Evolutionary conservation across 2,888 invertebrate species (phyloP), one percentile per base, ranked within the genome.

Genomic region (Cheilosia pagana): DNA sequence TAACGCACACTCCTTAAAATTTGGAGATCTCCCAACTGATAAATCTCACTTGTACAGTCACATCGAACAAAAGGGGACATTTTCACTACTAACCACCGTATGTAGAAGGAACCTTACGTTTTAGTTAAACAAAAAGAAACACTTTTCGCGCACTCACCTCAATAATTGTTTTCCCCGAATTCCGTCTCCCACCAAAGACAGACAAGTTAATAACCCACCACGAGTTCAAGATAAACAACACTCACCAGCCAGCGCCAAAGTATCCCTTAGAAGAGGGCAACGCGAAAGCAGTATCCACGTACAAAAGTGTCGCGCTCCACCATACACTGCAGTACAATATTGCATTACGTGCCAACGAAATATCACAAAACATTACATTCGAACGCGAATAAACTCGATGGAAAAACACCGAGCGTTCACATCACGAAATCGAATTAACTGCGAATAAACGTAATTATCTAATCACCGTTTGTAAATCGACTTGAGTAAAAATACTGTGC

Each of bases 401-500:
- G 50, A 39, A 59, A 62, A 41, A 35, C 23, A 60, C n/a, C 41
- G 59, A 59, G 60, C 21, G 48, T 19, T 50, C 16, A 68, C 76
- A 67, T 63, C 82, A 75, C 74, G 59, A 45, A 83, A 83, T 83
- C 70, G 41, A 82, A 82, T 82, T 71, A 82, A 50, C 65, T 65
- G 53, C 74, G 74, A 83, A 79, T 83, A 70, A 78, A 75, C 67
- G 71, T 79, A 81, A 85, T 85, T 81, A 81, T 81, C 85, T 85
- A 85, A 85, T 85, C 85, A 85, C 85, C 81, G 75, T 62, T 81
- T 75, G 50, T 43, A 81, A 81, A 75, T 75, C 71, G 63, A 79
- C 81, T 60, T 41, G 75, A 59, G 14, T 50, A 71, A 63, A 59
- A 12, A 41, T 53, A 62, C 65, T 78, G 68, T 68, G 63, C 43